Conservation (phyloP, 2,113 vertebrate species). For the Oryzias javanicus region DNA sequence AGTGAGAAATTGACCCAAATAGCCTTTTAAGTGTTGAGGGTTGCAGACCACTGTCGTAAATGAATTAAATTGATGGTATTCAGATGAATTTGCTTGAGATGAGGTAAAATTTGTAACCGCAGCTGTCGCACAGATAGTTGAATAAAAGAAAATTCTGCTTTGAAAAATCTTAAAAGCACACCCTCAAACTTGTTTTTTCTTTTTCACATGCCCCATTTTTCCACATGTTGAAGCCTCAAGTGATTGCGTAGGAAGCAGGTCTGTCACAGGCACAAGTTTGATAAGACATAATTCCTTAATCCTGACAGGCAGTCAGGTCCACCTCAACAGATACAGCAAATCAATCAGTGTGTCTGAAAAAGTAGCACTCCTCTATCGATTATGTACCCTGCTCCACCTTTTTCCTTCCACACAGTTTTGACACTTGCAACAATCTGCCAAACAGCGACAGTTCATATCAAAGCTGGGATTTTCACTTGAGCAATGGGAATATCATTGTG, state of each 20-base stretch:
- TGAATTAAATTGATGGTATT: slow-evolving; percentile 3
- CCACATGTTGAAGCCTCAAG: slow-evolving; percentile 41
- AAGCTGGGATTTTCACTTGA: slow-evolving; percentile 8
- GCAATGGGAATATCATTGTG: background rate
- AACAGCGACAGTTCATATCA: slow-evolving; percentile 10
- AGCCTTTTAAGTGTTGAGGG: no score
- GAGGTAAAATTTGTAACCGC: background rate
- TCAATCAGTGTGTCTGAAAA: slow-evolving; percentile 64
- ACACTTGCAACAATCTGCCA: slow-evolving; percentile 34
- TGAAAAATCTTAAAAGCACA: slow-evolving; percentile 29
- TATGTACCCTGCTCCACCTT: slow-evolving; percentile 4
- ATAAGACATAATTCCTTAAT: slow-evolving; percentile 71
- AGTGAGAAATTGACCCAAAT: no score
- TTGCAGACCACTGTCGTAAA: background rate
- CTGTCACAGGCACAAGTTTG: slow-evolving; percentile 56
- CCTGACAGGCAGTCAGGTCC: slow-evolving; percentile 67
- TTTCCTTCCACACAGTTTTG: background rate
- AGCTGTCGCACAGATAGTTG: slow-evolving; percentile 9
- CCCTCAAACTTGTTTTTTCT: slow-evolving; percentile 24
- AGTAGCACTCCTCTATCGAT: slow-evolving; percentile 61
- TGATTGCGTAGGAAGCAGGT: slow-evolving; percentile 40
- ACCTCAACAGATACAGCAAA: slow-evolving; percentile 71
- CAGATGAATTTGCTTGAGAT: background rate
- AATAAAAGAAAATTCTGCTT: slow-evolving; percentile 19
- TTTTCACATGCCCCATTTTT: slow-evolving; percentile 42